A percentile compares a stretch with the other conserved stretches of the same genome.
Conservation (phyloP, 2,797 vertebrate genomes). For the Poecilia velifera region DNA sequence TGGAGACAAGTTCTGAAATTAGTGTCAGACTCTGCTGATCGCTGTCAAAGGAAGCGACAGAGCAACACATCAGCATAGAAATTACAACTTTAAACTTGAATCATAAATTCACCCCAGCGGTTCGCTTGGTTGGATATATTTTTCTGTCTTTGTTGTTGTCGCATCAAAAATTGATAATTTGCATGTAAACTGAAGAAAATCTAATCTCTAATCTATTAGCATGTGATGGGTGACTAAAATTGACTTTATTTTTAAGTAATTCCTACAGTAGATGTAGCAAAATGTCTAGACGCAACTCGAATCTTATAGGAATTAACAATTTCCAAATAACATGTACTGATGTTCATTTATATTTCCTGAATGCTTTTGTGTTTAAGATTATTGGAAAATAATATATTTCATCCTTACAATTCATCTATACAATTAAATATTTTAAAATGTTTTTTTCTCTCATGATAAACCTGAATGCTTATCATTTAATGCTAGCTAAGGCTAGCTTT, state of each 20-base stretch:
- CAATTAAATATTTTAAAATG: too few species aligned
- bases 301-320: background rate
- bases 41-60: conserved; percentile 8
- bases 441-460: too few species aligned
- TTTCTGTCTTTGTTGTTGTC: background rate
- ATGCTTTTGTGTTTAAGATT: too few species aligned
- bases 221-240: background rate
- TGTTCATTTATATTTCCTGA: too few species aligned
- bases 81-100: background rate
- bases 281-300: background rate
- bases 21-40: background rate
- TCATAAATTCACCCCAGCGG: background rate
- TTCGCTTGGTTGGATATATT: background rate
- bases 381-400: too few species aligned
- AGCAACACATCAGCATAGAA: conserved; percentile 4
- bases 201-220: background rate
- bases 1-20: conserved; percentile 35
- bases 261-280: background rate
- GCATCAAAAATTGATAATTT: background rate
- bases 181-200: background rate
- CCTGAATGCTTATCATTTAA: too few species aligned
- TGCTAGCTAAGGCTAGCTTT: too few species aligned
- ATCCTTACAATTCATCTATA: too few species aligned
- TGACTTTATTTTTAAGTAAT: background rate
- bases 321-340: background rate